A percentile compares a stretch with the other conserved stretches of the same genome.
Evolutionary conservation across 1,140 invertebrate genomes (phyloP).

Genomic region (Dryas iulia): DNA sequence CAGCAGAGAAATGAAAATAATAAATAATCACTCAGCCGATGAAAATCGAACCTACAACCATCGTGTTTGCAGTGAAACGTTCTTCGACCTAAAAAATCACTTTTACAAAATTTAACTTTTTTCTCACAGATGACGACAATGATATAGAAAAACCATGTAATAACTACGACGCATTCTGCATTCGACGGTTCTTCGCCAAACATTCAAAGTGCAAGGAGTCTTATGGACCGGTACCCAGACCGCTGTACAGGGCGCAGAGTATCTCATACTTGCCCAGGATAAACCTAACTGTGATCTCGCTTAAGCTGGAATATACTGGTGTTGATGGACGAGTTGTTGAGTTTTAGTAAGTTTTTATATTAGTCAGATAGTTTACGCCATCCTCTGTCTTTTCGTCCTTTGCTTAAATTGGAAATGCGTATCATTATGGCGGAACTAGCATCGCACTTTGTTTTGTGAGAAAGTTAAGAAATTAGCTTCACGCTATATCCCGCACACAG

Average conservation of each 20-base stretch:
- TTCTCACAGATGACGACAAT: background rate
- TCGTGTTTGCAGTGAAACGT: too few species aligned
- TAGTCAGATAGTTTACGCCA: too few species aligned
- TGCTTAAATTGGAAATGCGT: too few species aligned
- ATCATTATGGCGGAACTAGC: too few species aligned
- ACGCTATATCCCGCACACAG: background rate
- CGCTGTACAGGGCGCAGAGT: slow-evolving; percentile 11
- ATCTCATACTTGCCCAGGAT: slow-evolving; percentile 8
- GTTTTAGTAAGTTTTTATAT: slow-evolving; percentile 28
- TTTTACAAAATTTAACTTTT: background rate
- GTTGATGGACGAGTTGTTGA: slow-evolving; percentile 18
- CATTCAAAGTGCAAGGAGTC: slow-evolving; percentile 21
- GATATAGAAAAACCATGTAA: slow-evolving; percentile 25
- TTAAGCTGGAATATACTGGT: background rate
- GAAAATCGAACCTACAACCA: too few species aligned
- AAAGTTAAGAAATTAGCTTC: too few species aligned
- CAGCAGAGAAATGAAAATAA: too few species aligned
- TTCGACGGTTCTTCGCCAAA: slow-evolving; percentile 27
- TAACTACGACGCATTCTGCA: slow-evolving; percentile 29
- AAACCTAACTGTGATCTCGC: slow-evolving; percentile 14
- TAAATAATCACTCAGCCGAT: too few species aligned
- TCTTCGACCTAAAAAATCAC: too few species aligned
- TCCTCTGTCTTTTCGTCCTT: too few species aligned
- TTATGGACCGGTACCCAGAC: slow-evolving; percentile 25
- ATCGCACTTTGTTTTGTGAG: too few species aligned